Evolutionary conservation across 2,113 vertebrate species (phyloP).

Genomic region (Campylomormyrus tamandua): DNA sequence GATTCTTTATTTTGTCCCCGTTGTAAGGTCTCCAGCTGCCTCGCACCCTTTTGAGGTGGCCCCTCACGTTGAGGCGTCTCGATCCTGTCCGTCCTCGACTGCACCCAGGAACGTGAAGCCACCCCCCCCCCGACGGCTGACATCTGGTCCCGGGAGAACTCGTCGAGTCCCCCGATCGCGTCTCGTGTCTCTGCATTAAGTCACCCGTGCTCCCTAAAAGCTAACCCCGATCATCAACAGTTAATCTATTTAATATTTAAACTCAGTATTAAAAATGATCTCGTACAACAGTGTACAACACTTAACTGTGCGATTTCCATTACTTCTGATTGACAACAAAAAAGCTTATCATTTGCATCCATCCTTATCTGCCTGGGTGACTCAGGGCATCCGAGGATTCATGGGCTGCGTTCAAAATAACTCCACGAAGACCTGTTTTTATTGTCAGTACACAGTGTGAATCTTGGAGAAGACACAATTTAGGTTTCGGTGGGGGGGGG

Average conservation of each 20-base stretch:
- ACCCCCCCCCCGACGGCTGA: too few relatives aligned
- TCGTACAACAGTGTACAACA: background rate
- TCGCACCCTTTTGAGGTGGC: slow-evolving; percentile 11
- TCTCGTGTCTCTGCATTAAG: background rate
- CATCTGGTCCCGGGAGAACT: background rate
- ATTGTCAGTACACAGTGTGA: background rate
- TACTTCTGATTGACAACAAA: background rate
- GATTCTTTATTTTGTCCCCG: background rate
- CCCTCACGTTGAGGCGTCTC: background rate
- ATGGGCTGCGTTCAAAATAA: background rate
- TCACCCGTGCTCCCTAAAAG: background rate
- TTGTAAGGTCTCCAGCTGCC: slow-evolving; percentile 14
- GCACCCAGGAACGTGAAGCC: background rate
- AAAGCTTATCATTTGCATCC: background rate
- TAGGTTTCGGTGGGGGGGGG: background rate
- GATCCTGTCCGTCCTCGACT: background rate
- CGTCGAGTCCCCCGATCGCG: background rate
- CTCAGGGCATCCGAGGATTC: background rate
- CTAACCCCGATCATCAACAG: background rate
- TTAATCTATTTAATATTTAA: background rate
- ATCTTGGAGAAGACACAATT: background rate
- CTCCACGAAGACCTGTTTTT: background rate
- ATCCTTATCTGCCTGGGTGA: slow-evolving; percentile 1
- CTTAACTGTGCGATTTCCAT: background rate
- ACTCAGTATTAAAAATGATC: background rate